These are phyloP conservation scores for Eira barbara DNA, from an alignment of 2,113 vertebrate genomes.

Conservation along the genomic window DNA sequence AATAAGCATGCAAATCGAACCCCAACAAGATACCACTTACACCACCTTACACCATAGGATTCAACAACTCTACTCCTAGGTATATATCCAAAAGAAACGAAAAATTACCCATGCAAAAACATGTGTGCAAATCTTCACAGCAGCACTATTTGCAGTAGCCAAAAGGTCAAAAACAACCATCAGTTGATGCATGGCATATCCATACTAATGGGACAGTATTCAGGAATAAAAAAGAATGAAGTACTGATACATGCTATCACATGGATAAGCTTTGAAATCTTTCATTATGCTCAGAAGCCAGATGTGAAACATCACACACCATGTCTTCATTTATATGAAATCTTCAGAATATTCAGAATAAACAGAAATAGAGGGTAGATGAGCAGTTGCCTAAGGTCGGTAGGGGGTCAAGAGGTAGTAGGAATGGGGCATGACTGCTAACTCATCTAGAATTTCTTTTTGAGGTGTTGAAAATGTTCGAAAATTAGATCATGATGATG, in stretches of 20 bases:
- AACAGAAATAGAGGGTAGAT: background rate
- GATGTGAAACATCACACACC: background rate
- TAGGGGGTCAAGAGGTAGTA: background rate
- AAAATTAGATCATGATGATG: background rate
- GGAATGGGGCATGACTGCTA: background rate
- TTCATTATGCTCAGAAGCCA: background rate
- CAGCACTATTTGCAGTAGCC: background rate
- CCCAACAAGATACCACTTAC: background rate
- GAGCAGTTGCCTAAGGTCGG: too few relatives aligned
- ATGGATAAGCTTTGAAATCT: background rate
- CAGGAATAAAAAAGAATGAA: background rate
- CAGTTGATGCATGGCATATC: background rate
- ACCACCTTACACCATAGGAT: background rate
- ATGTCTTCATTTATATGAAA: background rate
- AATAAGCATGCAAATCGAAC: background rate
- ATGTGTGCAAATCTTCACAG: background rate
- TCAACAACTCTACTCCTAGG: background rate
- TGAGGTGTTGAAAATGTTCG: background rate
- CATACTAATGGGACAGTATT: background rate
- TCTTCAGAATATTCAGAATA: background rate
- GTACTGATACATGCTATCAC: background rate
- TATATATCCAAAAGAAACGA: background rate
- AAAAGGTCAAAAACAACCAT: background rate
- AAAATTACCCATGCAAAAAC: background rate
- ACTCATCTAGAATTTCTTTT: background rate